A percentile compares a stretch with the other conserved stretches of the same genome.
Conservation (phyloP, 2,113 vertebrate species). For the Pelobates fuscus region DNA sequence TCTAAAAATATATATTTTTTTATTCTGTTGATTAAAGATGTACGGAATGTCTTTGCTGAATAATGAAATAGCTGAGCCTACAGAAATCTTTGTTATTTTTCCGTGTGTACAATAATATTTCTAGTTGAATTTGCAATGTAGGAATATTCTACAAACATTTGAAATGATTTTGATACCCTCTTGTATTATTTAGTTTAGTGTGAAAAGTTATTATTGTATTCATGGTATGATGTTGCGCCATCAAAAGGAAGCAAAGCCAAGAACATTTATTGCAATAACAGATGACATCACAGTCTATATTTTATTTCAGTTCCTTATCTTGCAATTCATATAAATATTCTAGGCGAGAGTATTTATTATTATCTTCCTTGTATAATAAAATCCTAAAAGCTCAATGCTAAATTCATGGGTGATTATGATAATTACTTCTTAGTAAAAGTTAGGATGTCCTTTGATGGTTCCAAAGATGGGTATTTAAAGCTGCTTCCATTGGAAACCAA, state of each 20-base stretch:
- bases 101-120: no score
- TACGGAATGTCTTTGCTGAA: background rate
- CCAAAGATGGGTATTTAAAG: no score
- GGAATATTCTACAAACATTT: no score
- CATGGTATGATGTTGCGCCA: conserved; percentile 11
- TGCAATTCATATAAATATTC: background rate
- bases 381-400: no score
- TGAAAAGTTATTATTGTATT: background rate
- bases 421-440: no score
- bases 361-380: background rate
- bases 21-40: background rate
- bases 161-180: background rate
- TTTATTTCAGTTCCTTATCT: conserved; percentile 28
- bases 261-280: conserved; percentile 30
- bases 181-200: background rate
- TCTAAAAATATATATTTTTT: background rate
- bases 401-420: no score
- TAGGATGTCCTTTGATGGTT: no score
- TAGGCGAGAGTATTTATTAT: background rate
- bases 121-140: no score
- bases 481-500: no score
- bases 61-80: no score
- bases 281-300: conserved; percentile 24
- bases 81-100: no score
- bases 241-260: conserved; percentile 6